Evolutionary conservation across 1,140 invertebrate genomes (phyloP).

Genomic region (Rhizoglyphus robini): DNA sequence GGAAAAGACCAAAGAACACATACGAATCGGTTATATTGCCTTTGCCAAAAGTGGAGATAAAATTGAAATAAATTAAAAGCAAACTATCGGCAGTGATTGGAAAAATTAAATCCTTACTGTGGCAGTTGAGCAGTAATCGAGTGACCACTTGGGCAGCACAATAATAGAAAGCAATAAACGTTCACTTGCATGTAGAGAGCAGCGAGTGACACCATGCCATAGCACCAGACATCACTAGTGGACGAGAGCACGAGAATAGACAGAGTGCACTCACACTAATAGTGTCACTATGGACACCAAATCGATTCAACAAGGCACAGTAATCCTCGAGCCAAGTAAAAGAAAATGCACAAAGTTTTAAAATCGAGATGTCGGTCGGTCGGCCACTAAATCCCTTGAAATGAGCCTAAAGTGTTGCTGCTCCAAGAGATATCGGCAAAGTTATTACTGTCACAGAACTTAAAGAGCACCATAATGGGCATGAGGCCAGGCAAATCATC

Average conservation of each 20-base stretch:
- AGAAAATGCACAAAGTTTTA: too few relatives aligned
- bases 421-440: not conserved
- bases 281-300: too few relatives aligned
- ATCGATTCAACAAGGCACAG: too few relatives aligned
- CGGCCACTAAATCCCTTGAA: too few relatives aligned
- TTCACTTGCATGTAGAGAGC: not conserved
- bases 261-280: too few relatives aligned
- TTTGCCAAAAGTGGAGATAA: constrained; percentile 7
- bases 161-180: not conserved
- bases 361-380: too few relatives aligned
- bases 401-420: not conserved
- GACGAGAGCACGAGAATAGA: too few relatives aligned
- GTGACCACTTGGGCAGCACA: too few relatives aligned
- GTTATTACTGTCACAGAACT: not conserved
- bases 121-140: too few relatives aligned
- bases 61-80: constrained; percentile 14
- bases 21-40: not conserved
- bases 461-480: not conserved
- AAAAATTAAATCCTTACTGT: too few relatives aligned
- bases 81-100: not conserved
- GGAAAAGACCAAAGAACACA: not conserved
- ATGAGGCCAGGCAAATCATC: not conserved
- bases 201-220: too few relatives aligned
- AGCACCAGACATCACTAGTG: not conserved
- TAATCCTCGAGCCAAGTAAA: too few relatives aligned